These are phyloP conservation scores for Kryphioiulus occultus DNA, from an alignment of 2,888 invertebrate species.

Conservation along the genomic window DNA sequence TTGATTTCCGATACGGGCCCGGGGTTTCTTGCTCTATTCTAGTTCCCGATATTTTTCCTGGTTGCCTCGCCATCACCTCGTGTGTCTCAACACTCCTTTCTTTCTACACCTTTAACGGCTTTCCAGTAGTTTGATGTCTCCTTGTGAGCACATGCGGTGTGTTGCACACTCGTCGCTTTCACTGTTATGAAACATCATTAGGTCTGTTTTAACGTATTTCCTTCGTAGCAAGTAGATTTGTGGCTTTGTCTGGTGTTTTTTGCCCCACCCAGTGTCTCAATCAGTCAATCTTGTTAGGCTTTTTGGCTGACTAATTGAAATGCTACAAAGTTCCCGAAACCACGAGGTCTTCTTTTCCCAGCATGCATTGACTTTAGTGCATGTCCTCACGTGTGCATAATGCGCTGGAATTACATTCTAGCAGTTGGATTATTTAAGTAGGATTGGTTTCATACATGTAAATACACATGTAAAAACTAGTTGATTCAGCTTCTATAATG, in stretches of 20 bases:
- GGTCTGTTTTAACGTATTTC: not conserved
- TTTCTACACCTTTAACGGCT: not conserved
- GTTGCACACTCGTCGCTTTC: not conserved
- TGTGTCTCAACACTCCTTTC: not conserved
- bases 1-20: not conserved
- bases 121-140: not conserved
- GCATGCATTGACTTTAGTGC: not conserved
- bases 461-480: not conserved
- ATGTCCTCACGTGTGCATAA: not conserved
- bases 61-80: not conserved
- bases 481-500: not conserved
- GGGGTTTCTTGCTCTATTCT: slow-evolving; percentile 14
- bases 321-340: not conserved
- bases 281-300: too few relatives aligned
- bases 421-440: not conserved
- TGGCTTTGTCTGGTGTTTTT: not conserved
- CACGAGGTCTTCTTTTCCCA: not conserved
- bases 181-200: not conserved
- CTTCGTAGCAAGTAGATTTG: slow-evolving; percentile 9
- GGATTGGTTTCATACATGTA: not conserved
- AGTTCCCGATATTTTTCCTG: slow-evolving; percentile 1
- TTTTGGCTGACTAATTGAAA: too few relatives aligned
- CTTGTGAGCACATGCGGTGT: not conserved
- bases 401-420: not conserved
- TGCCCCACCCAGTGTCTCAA: not conserved